phyloP scores from a whole-genome alignment of 2,888 invertebrate species.

The Pantelozetes paolii region DNA sequence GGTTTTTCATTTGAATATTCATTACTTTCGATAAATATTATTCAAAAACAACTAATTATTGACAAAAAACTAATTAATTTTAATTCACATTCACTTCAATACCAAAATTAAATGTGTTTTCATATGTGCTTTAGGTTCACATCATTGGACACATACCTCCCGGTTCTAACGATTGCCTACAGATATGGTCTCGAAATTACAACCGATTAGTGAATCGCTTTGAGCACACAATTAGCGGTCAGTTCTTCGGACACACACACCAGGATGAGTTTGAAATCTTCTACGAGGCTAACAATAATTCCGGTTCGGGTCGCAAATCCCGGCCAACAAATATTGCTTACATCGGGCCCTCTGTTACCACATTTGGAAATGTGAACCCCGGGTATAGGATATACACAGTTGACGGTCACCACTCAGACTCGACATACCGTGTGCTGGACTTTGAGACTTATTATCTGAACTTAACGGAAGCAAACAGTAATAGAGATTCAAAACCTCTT shows the following conservation, averaged over 20 bases:
- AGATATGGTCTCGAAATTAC: constrained; percentile 60
- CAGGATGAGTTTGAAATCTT: constrained; percentile 87
- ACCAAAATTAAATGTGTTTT: background rate
- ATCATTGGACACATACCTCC: constrained; percentile 78
- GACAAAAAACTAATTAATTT: too few species aligned
- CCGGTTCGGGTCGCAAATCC: background rate
- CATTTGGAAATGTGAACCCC: constrained; percentile 71
- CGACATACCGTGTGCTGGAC: constrained; percentile 65
- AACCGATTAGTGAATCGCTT: constrained; percentile 55
- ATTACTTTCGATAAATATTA: background rate
- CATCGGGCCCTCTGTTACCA: constrained; percentile 77
- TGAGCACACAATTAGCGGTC: constrained; percentile 67
- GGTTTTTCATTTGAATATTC: constrained; percentile 38
- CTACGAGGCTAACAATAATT: constrained; percentile 48
- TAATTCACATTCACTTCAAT: too few species aligned
- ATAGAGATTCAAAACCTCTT: constrained; percentile 52
- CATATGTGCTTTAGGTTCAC: constrained; percentile 59
- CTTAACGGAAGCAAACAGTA: constrained; percentile 76
- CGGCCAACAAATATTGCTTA: constrained; percentile 66
- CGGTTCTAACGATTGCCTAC: constrained; percentile 64
- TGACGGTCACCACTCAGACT: constrained; percentile 44
- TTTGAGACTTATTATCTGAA: constrained; percentile 96
- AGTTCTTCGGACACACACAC: constrained; percentile 88
- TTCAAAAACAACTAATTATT: background rate
- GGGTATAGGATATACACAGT: constrained; percentile 77